Evolutionary conservation across 1,140 invertebrate species (phyloP), one percentile per base, ranked within the genome.

Genomic region (Parapsyche elsis): DNA sequence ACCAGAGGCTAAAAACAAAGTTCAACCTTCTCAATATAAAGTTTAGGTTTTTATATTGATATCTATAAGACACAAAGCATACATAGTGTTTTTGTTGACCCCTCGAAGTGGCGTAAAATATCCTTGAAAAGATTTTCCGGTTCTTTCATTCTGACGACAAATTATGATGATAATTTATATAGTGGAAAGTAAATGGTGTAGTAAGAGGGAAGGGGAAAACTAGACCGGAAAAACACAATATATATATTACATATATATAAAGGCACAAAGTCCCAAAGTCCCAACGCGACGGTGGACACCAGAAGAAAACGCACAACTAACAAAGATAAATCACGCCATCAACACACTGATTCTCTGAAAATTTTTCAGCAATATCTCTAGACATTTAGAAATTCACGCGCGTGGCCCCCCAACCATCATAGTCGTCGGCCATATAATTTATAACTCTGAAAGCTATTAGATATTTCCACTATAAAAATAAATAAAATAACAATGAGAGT

Each of bases 271-370:
- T 53, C 49, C 16, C 12, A 53, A 53, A 53, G 10, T 16, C 49
- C 49, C 49, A 53, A 53, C 10, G 49, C 10, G 16, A 16, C 49
- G 49, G 49, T 53, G 49, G 49, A 53, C 49, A 53, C 49, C 12
- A 38, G 30, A 38, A 38, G 49, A 53, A 53, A 53, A 12, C 16
- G 49, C 49, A 14, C 64, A 12, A 30, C 64, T 67, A 67, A 67
- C 24, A 67, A 67, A 67, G 64, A 67, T 67, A 67, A 67, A 67
- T 67, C 64, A 67, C 64, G 24, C 64, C 64, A 67, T 67, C 64
- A 67, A 53, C 16, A 53, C 16, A 53, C 49, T 53, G 10, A 53
- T 14, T 53, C 49, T 53, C 16, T 53, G 49, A 53, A 53, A 12
- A 53, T 53, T 53, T 53, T 53, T 53, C 10, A 53, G 49, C 49